These are phyloP conservation scores for Sebastolobus alascanus DNA, from an alignment of 2,797 vertebrate genomes.

Conservation along the genomic window DNA sequence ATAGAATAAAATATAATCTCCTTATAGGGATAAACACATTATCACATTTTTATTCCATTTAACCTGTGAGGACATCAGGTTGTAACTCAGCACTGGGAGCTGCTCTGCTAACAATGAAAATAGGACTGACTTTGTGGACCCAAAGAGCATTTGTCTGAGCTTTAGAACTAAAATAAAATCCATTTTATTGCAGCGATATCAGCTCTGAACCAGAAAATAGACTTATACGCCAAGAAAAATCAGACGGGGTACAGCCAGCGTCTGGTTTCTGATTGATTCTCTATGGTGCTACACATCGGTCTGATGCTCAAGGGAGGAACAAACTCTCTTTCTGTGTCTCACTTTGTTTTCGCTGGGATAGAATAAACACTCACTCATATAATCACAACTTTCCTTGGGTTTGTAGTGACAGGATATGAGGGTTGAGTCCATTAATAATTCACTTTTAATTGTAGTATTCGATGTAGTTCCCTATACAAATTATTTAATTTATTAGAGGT, in stretches of 20 bases:
- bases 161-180: conserved; percentile 55
- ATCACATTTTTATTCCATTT: conserved; percentile 28
- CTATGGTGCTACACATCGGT: conserved; percentile 31
- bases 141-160: conserved; percentile 33
- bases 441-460: conserved; percentile 12
- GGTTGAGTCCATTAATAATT: conserved; percentile 21
- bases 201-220: conserved; percentile 63
- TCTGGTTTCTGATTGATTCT: conserved; percentile 64
- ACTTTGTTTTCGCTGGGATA: conserved; percentile 36
- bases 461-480: neutral
- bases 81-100: neutral
- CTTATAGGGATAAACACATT: conserved; percentile 46
- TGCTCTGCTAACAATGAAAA: conserved; percentile 18
- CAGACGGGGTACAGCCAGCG: conserved; percentile 33
- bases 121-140: conserved; percentile 19
- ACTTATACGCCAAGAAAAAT: conserved; percentile 58
- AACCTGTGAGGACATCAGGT: conserved; percentile 6
- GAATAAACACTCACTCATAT: conserved; percentile 18
- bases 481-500: no score
- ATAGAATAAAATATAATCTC: conserved; percentile 2
- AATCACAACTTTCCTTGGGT: conserved; percentile 12
- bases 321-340: conserved; percentile 31
- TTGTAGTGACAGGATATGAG: neutral
- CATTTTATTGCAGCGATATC: conserved; percentile 50
- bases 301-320: conserved; percentile 47